A percentile compares a stretch with the other conserved stretches of the same genome.
phyloP scores from a whole-genome alignment of 2,888 invertebrate species.

The Idaea dimidiata region DNA sequence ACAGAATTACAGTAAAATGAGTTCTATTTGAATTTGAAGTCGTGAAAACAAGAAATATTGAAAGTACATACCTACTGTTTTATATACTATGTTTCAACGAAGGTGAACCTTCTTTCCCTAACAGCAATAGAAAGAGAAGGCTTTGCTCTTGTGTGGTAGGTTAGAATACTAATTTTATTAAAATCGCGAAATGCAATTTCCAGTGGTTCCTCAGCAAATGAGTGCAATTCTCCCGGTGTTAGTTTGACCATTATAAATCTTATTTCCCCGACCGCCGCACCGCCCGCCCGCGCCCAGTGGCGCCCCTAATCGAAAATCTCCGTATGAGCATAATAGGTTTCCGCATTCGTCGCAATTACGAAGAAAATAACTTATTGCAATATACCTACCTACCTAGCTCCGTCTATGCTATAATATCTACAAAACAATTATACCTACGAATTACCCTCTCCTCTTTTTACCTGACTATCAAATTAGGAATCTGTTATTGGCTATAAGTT shows the following conservation, averaged over 20 bases:
- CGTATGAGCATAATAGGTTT: conserved; percentile 64
- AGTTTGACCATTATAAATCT: conserved; percentile 17
- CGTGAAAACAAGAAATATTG: no score
- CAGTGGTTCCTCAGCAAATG: conserved; percentile 4
- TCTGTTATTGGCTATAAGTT: no score
- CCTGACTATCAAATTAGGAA: no score
- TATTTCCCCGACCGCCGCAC: conserved; percentile 14
- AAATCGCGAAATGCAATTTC: background rate
- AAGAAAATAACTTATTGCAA: conserved; percentile 15
- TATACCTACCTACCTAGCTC: background rate
- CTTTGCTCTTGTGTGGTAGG: background rate
- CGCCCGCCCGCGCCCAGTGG: conserved; percentile 26
- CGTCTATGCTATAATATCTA: background rate
- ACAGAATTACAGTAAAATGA: no score
- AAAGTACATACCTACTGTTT: no score
- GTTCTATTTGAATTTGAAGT: no score
- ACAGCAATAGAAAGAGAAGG: background rate
- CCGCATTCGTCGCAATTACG: conserved; percentile 62
- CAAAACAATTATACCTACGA: background rate
- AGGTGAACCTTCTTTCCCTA: no score
- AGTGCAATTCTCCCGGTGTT: conserved; percentile 6
- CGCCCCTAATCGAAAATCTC: conserved; percentile 62
- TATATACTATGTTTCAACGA: no score
- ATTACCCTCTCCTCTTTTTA: background rate
- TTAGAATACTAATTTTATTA: background rate